These are phyloP conservation scores for Mystacornis crossleyi DNA, from an alignment of 2,113 vertebrate genomes.

Conservation along the genomic window DNA sequence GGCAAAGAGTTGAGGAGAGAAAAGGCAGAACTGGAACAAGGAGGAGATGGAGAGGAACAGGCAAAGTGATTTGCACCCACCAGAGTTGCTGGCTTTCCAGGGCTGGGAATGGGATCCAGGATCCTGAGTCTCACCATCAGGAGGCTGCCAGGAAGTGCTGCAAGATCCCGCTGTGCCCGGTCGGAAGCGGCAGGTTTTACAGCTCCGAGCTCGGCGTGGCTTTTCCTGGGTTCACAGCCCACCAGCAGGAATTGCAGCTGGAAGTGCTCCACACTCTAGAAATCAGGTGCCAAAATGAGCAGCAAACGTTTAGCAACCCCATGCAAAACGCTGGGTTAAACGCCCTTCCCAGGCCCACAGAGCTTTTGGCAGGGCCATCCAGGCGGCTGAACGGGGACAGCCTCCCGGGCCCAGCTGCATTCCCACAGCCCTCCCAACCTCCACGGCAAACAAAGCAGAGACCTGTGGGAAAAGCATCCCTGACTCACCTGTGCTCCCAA, in stretches of 20 bases:
- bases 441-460: not conserved
- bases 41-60: not conserved
- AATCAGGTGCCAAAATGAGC: not conserved
- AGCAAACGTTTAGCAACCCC: not conserved
- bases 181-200: not conserved
- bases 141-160: not conserved
- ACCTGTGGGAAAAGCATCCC: not conserved
- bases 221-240: not conserved
- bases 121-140: not conserved
- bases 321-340: not conserved
- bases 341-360: not conserved
- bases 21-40: not conserved
- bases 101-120: not conserved
- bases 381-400: not conserved
- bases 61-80: not conserved
- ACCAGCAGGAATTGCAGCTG: slow-evolving; percentile 37
- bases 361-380: not conserved
- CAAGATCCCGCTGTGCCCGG: not conserved
- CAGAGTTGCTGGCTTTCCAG: not conserved
- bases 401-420: not conserved
- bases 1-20: not conserved
- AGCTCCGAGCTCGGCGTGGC: not conserved
- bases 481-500: not conserved
- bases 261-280: not conserved
- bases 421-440: not conserved